Evolutionary conservation across 2,888 invertebrate species (phyloP), one percentile per base, ranked within the genome.

Genomic region (Marronus borbonicus): DNA sequence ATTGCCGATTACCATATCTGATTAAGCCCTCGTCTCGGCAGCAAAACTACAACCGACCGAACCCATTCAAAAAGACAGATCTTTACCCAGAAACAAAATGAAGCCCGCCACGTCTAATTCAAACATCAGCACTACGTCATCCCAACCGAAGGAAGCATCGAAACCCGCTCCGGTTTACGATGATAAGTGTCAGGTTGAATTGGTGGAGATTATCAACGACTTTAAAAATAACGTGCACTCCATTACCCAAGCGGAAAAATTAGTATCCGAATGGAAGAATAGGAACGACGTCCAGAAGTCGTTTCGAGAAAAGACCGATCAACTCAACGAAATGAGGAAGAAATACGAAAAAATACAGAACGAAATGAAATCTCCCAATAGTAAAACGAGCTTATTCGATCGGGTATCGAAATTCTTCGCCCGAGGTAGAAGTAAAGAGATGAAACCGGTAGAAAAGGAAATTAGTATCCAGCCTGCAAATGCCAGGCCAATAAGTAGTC

Each of bases 141-240:
- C 79, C 7, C 76, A 72, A 17, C 66, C 52, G 36, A 76, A 76
- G 44, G 79, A 78, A 80, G 80, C 69, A 66, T 86, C 86, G 1
- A 88, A 87, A 80, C 87, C 79, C 1, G 85, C 86, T 72, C 83
- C 81, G 50, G 86, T 87, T 72, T 88, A 87, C 85, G 87, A 89
- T 90, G 87, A 89, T 74, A 89, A 91, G 84, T 91, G 91, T 39
- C 94, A 96, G 86, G 95, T 95, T 81, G 96, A 97, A 86, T 90
- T 97, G 78, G 92, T 94, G 2, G 96, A 96, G 89, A 95, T 97
- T 72, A 95, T 97, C 86, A 95, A 94, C 85, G 96, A 96, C 85
- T 96, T 96, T 85, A 96, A 97, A 87, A 96, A 96, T 85, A 96
- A 96, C 85, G 95, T 96, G 2, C 94, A 96, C 82, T 94, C 95